Conservation (phyloP, 2,888 invertebrate species). For the Hirtodrosophila cameraria region DNA sequence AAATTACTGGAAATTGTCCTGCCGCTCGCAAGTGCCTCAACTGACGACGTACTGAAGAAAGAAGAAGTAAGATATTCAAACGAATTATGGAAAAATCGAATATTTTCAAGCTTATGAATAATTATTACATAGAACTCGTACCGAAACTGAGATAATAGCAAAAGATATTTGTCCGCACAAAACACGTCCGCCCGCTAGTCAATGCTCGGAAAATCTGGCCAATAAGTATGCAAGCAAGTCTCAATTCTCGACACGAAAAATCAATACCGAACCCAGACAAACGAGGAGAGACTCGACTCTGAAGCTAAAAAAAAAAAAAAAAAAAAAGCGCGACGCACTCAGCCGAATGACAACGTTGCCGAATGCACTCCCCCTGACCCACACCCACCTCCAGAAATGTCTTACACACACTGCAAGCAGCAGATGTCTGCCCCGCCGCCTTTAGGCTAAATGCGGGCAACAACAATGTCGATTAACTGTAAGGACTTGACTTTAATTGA, state of each 20-base stretch:
- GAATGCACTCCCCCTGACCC: constrained; percentile 50
- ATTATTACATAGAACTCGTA: not conserved
- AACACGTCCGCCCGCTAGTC: constrained; percentile 50
- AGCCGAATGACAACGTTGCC: constrained; percentile 45
- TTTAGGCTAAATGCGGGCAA: not conserved
- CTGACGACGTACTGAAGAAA: constrained; percentile 27
- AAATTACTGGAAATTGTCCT: constrained; percentile 19
- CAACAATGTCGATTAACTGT: not conserved
- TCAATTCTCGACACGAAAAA: constrained; percentile 74
- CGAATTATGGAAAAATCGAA: not conserved
- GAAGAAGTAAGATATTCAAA: not conserved
- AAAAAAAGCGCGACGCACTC: too few relatives aligned
- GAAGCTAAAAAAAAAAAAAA: constrained; percentile 39
- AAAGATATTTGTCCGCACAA: constrained; percentile 16
- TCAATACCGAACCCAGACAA: constrained; percentile 78
- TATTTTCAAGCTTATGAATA: too few relatives aligned
- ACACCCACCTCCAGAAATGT: too few relatives aligned
- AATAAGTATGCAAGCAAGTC: constrained; percentile 42
- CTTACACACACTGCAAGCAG: too few relatives aligned
- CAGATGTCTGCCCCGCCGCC: not conserved
- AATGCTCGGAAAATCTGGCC: constrained; percentile 64
- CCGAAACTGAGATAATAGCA: not conserved
- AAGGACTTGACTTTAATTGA: constrained; percentile 13
- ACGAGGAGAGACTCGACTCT: constrained; percentile 51
- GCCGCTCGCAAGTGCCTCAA: constrained; percentile 34